Evolutionary conservation across 1,140 invertebrate species (phyloP).

Genomic region (Globodera rostochiensis): DNA sequence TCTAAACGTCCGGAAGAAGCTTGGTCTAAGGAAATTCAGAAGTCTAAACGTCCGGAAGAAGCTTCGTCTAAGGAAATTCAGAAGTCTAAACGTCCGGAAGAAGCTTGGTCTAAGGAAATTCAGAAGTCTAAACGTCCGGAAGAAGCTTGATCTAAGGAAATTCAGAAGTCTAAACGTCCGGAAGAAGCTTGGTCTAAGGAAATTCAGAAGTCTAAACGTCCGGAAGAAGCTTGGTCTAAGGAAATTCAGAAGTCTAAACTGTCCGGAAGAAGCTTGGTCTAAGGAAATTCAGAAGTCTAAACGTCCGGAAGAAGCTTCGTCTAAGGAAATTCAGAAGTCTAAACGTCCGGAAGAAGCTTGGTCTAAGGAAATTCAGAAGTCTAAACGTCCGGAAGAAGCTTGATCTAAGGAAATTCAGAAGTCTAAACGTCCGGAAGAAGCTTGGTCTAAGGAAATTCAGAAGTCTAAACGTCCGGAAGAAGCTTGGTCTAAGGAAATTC

Average conservation of each 20-base stretch:
- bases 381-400: slow-evolving; percentile 29
- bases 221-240: slow-evolving; percentile 24
- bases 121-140: slow-evolving; percentile 3
- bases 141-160: slow-evolving; percentile 14
- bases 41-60: slow-evolving; percentile 19
- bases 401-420: slow-evolving; percentile 7
- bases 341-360: slow-evolving; percentile 29
- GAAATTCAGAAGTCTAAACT: too few relatives aligned
- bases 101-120: slow-evolving; percentile 16
- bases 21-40: background rate
- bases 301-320: slow-evolving; percentile 23
- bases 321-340: background rate
- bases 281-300: background rate
- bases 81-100: slow-evolving; percentile 33
- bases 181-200: slow-evolving; percentile 17
- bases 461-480: slow-evolving; percentile 9
- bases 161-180: slow-evolving; percentile 17
- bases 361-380: background rate
- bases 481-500: slow-evolving; percentile 13
- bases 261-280: slow-evolving; percentile 30
- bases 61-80: slow-evolving; percentile 26
- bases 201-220: slow-evolving; percentile 11
- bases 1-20: slow-evolving; percentile 28
- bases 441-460: slow-evolving; percentile 2
- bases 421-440: slow-evolving; percentile 33